Percentiles rank a stretch among this genome's conserved stretches.
Conservation (phyloP, 2,888 invertebrate species). For the Synergus itoensis region DNA sequence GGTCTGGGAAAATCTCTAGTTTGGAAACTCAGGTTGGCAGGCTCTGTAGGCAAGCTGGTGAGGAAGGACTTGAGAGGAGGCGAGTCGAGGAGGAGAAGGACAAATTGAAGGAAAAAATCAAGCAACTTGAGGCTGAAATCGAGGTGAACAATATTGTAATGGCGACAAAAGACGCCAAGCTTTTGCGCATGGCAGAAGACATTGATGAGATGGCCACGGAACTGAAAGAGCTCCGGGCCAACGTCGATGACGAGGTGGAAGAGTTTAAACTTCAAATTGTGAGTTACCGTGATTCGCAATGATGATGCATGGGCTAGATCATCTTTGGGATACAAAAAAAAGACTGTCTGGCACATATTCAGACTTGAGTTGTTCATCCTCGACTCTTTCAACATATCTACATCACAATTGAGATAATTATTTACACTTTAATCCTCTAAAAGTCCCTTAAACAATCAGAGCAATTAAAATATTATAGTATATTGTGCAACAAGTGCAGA, state of each 20-base stretch:
- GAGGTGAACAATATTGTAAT: constrained; percentile 84
- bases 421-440: constrained; percentile 6
- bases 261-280: constrained; percentile 77
- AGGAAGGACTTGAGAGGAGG: constrained; percentile 89
- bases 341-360: constrained; percentile 29
- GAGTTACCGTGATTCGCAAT: constrained; percentile 75
- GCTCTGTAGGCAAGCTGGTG: constrained; percentile 90
- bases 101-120: constrained; percentile 83
- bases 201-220: constrained; percentile 86
- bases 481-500: too few species aligned
- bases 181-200: constrained; percentile 86
- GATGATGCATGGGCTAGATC: constrained; percentile 64
- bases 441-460: not conserved
- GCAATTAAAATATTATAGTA: not conserved
- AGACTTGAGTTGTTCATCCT: not conserved
- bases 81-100: constrained; percentile 86
- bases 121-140: constrained; percentile 83
- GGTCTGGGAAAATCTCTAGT: constrained; percentile 94
- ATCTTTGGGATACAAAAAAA: constrained; percentile 47
- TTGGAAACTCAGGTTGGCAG: constrained; percentile 94
- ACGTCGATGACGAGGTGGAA: constrained; percentile 76
- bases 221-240: constrained; percentile 78
- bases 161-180: constrained; percentile 85
- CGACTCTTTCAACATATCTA: not conserved
- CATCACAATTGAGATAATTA: not conserved